Base-by-base conservation (phyloP, 2,113 vertebrate species). In the Romanogobio albipinnatus region DNA sequence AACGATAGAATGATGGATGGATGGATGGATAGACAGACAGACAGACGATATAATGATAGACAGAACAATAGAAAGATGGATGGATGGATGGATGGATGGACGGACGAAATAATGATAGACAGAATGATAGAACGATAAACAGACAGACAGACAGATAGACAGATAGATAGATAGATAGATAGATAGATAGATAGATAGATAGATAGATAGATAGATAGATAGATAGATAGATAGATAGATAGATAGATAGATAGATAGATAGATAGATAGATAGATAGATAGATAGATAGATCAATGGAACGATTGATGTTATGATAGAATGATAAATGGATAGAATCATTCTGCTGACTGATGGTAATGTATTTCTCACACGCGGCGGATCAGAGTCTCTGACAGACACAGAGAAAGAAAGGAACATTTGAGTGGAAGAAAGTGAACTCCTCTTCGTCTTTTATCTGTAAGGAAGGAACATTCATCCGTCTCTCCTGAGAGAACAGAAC, bases 351-450 rank as follows among this genome's bases (percentile, higher is more conserved):
- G 59, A 70, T 51, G 59, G 43, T 9, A 51, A 51, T 53, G 1
- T 43, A 29, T 66, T 58, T 81, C 58, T 59, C 14, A 26, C 62
- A 77, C 68, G 17, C 26, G 4, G 26, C 1, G 22, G 39, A 80
- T 80, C 39, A 47, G 59, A 19, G 36, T 71, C 33, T 11, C 53
- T 29, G 33, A 76, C 51, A 62, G 61, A 36, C 26, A 43, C 15
- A 9, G n/a, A 3, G 83, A 75, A 75, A 56, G 36, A 19, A 73
- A 82, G 68, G 39, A 62, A 59, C 13, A 74, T 76, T 61, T 77
- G 15, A 85, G 71, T 71, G 66, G 51, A 87, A 45, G 77, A 24
- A 71, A 75, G 61, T 68, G 62, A 84, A 24, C 36, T 71, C 58
- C 43, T 82, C 73, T 13, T n/a, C 26, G 19, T 24, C 66, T 86